These are phyloP conservation scores for Hyla sarda DNA, from an alignment of 2,113 vertebrate genomes.

Conservation along the genomic window DNA sequence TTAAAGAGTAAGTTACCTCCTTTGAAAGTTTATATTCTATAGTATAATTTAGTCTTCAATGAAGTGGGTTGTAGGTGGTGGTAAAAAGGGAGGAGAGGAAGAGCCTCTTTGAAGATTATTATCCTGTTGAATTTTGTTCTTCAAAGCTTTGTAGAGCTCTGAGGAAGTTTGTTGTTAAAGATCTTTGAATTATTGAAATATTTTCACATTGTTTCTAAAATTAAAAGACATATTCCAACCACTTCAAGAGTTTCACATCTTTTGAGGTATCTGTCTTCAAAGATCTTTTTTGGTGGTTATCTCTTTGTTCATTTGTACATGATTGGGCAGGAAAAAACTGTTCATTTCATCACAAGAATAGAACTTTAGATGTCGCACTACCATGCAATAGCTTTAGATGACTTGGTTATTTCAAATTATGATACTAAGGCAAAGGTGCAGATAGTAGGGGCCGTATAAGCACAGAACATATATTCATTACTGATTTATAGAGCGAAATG, in stretches of 20 bases:
- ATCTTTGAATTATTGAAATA: constrained; percentile 61
- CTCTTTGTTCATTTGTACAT: constrained; percentile 57
- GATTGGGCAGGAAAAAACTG: constrained; percentile 53
- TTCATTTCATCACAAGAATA: constrained; percentile 36
- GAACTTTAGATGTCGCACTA: constrained; percentile 21
- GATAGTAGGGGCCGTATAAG: background rate
- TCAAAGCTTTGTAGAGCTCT: constrained; percentile 63
- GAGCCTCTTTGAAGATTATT: constrained; percentile 57
- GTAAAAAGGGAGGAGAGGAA: constrained; percentile 53
- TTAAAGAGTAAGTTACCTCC: constrained; percentile 56
- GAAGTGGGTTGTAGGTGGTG: constrained; percentile 39
- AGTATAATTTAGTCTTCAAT: constrained; percentile 60
- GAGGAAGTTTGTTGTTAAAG: constrained; percentile 60
- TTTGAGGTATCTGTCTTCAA: constrained; percentile 60
- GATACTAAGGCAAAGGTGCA: background rate
- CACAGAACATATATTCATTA: background rate
- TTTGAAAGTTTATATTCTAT: constrained; percentile 59
- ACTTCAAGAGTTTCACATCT: constrained; percentile 60
- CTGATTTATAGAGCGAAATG: background rate
- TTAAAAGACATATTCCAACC: constrained; percentile 60
- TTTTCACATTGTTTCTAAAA: constrained; percentile 60
- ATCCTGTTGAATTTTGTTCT: constrained; percentile 59
- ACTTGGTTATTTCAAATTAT: background rate
- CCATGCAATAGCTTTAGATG: constrained; percentile 5
- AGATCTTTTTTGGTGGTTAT: constrained; percentile 55